These are phyloP conservation scores for Rhagologus leucostigma DNA, from an alignment of 2,113 vertebrate species.

Conservation along the genomic window DNA sequence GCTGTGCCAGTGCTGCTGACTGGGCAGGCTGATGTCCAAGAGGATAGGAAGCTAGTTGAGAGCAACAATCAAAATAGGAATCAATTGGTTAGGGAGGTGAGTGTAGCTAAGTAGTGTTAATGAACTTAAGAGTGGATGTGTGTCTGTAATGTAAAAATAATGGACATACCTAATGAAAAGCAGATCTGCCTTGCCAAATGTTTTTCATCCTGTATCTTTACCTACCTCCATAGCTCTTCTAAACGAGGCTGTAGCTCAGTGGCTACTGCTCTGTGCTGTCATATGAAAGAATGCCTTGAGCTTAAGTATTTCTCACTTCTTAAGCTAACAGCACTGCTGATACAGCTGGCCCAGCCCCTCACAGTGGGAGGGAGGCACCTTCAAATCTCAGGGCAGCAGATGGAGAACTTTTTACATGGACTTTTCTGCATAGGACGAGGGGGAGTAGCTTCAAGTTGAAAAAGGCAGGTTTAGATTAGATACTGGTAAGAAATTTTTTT, in stretches of 20 bases:
- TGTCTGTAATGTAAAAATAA: constrained; percentile 28
- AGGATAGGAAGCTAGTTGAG: background rate
- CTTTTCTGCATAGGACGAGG: background rate
- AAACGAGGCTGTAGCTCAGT: background rate
- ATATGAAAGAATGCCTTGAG: background rate
- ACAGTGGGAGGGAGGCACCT: background rate
- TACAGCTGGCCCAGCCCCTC: background rate
- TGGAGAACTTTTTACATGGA: background rate
- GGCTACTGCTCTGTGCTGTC: background rate
- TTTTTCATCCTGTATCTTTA: background rate
- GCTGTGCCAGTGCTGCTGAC: background rate
- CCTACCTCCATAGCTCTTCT: background rate
- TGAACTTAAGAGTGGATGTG: background rate
- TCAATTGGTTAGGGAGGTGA: background rate
- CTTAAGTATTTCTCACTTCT: background rate
- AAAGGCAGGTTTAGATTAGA: background rate
- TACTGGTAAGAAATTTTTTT: background rate
- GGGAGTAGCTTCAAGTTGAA: background rate
- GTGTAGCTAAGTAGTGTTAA: background rate
- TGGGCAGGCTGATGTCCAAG: background rate
- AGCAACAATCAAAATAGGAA: background rate
- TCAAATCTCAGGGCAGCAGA: background rate
- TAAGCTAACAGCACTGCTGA: background rate
- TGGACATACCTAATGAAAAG: background rate
- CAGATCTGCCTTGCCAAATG: background rate